Conservation (phyloP, 2,888 invertebrate genomes). For the Patella pellucida region DNA sequence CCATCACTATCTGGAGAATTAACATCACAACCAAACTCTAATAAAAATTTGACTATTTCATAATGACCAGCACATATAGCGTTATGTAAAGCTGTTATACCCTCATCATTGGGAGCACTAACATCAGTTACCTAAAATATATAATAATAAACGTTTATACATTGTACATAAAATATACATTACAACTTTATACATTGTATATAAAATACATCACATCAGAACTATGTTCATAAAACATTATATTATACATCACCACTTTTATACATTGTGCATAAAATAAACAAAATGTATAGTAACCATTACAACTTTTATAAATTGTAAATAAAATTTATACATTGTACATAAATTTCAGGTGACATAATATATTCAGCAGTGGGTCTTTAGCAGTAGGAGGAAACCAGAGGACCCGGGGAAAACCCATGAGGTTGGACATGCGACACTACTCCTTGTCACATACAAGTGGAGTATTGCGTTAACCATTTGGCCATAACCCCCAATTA, state of each 20-base stretch:
- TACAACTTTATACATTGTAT: not conserved
- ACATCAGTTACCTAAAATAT: conserved; percentile 86
- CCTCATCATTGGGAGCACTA: conserved; percentile 98
- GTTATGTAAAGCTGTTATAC: conserved; percentile 98
- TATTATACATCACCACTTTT: not conserved
- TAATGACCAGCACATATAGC: conserved; percentile 99
- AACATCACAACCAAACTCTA: conserved; percentile 98
- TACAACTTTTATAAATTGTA: too few relatives aligned
- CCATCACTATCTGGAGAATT: conserved; percentile 99
- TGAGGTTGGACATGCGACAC: too few relatives aligned
- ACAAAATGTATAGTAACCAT: not conserved
- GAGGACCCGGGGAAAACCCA: too few relatives aligned
- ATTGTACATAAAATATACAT: not conserved
- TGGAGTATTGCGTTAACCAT: too few relatives aligned
- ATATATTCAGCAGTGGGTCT: too few relatives aligned
- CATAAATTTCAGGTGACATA: too few relatives aligned
- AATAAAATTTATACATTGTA: too few relatives aligned
- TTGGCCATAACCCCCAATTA: too few relatives aligned
- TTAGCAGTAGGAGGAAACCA: too few relatives aligned
- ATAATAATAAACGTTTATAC: not conserved
- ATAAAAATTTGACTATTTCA: conserved; percentile 97
- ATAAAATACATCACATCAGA: too few relatives aligned
- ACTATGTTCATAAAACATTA: too few relatives aligned
- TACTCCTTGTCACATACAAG: too few relatives aligned
- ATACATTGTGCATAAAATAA: not conserved